Conservation (phyloP, 2,888 invertebrate genomes). For the Schrankia costaestrigalis region DNA sequence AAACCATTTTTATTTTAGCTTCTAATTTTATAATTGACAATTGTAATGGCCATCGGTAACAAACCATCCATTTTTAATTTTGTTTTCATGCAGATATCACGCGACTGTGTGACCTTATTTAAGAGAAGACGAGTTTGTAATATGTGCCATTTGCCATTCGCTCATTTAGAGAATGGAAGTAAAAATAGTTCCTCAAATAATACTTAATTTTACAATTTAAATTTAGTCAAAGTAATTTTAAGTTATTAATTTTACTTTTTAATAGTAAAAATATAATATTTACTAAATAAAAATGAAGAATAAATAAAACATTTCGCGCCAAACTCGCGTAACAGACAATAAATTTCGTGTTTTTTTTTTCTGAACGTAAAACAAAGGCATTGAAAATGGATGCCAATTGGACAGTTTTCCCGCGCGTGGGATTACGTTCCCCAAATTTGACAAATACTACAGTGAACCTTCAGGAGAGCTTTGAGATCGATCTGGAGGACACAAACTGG, state of each 20-base stretch:
- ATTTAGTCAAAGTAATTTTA: no score
- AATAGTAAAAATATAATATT: no score
- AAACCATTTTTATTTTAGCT: no score
- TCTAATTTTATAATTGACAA: no score
- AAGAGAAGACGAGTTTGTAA: slow-evolving; percentile 18
- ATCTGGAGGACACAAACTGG: slow-evolving; percentile 92
- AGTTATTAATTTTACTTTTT: no score
- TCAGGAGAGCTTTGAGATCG: slow-evolving; percentile 84
- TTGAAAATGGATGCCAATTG: slow-evolving; percentile 58
- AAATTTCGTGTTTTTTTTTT: slow-evolving; percentile 2
- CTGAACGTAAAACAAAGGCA: not conserved
- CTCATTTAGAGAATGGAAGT: no score
- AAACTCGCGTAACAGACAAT: slow-evolving; percentile 4
- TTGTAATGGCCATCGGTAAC: no score
- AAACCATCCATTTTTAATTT: slow-evolving; percentile 26
- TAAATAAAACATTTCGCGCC: slow-evolving; percentile 1
- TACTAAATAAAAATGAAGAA: no score
- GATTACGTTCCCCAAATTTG: slow-evolving; percentile 59
- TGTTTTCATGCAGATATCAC: slow-evolving; percentile 24
- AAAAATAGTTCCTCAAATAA: no score
- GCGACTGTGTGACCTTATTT: slow-evolving; percentile 21
- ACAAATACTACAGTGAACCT: slow-evolving; percentile 68
- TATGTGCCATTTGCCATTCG: slow-evolving; percentile 17
- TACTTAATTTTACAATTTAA: no score
- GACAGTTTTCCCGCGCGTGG: slow-evolving; percentile 44